These are phyloP conservation scores for Amia ocellicauda DNA, from an alignment of 2,113 vertebrate genomes.

Conservation along the genomic window DNA sequence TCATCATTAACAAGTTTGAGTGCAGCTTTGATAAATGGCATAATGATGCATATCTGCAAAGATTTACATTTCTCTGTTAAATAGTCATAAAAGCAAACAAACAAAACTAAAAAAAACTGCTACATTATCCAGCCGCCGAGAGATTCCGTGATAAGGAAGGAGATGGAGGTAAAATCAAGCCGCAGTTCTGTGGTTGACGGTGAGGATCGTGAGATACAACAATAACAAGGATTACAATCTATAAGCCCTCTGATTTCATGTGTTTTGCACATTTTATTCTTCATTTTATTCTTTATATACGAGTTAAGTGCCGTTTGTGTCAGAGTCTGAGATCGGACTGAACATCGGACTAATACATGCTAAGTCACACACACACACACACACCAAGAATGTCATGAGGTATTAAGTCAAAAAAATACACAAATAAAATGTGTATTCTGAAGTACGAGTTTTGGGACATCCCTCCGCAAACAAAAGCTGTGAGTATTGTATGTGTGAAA, in stretches of 20 bases:
- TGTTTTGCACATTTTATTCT: constrained; percentile 64
- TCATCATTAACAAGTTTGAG: constrained; percentile 71
- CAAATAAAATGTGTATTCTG: no score
- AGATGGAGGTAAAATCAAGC: constrained; percentile 53
- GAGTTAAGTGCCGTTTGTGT: no score
- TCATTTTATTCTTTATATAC: no score
- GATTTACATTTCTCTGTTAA: constrained; percentile 72
- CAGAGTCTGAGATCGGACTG: no score
- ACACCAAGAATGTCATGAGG: no score
- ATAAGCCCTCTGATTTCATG: no score
- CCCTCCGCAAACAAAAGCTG: no score
- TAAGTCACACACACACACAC: no score
- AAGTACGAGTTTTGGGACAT: no score
- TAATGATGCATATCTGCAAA: constrained; percentile 69
- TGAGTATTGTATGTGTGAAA: no score
- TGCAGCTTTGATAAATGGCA: constrained; percentile 57
- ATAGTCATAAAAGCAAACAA: constrained; percentile 57
- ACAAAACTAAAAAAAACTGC: constrained; percentile 29
- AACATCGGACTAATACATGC: no score
- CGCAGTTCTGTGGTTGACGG: constrained; percentile 75
- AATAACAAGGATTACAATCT: constrained; percentile 39
- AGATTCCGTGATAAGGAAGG: constrained; percentile 56
- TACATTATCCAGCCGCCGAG: constrained; percentile 61
- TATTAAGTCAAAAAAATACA: no score
- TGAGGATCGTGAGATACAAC: constrained; percentile 68